These are phyloP conservation scores for Otis tarda DNA, from an alignment of 2,113 vertebrate genomes.

Conservation along the genomic window DNA sequence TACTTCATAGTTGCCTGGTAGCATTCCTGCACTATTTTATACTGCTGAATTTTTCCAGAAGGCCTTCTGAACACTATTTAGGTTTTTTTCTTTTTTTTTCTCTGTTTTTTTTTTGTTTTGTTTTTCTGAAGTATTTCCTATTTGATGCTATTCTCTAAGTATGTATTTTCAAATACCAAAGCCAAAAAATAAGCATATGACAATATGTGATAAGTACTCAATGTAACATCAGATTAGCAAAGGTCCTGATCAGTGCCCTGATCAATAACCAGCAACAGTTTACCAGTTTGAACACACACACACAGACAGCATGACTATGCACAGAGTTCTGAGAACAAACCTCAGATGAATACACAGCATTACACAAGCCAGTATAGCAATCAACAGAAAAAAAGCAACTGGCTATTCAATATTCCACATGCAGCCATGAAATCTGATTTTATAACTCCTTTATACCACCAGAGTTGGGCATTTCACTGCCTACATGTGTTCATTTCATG, in stretches of 20 bases:
- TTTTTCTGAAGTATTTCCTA: neutral
- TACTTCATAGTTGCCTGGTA: neutral
- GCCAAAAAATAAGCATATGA: neutral
- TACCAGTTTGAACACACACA: neutral
- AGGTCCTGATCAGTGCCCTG: neutral
- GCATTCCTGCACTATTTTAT: neutral
- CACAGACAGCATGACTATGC: neutral
- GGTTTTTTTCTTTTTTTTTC: neutral
- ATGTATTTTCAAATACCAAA: neutral
- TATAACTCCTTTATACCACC: neutral
- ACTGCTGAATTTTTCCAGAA: neutral
- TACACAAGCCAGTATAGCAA: neutral
- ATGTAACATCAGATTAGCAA: neutral
- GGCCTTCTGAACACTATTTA: neutral
- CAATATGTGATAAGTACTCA: neutral
- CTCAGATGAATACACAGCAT: neutral
- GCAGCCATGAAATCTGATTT: neutral
- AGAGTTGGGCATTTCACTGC: neutral
- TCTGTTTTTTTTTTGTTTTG: neutral
- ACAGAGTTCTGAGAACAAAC: neutral
- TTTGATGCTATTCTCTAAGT: neutral
- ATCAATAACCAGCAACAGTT: neutral
- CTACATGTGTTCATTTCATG: neutral
- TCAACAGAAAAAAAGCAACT: neutral
- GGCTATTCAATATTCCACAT: neutral